A percentile compares a stretch with the other conserved stretches of the same genome.
Conservation (phyloP, 2,888 invertebrate genomes). For the Clunio marinus region DNA sequence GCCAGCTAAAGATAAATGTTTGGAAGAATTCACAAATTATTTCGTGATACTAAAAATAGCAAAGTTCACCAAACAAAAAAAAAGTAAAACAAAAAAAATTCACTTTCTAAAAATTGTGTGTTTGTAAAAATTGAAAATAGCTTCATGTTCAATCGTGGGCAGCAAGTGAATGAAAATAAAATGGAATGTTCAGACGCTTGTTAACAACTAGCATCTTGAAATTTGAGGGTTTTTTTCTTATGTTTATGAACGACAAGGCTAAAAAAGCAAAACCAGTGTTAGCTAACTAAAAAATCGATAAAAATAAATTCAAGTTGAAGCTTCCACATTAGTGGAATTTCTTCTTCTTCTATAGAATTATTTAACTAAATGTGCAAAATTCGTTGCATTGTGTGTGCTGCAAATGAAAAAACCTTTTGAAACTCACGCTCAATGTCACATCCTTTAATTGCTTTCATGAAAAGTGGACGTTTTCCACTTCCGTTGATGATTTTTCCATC, state of each 20-base stretch:
- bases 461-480: slow-evolving; percentile 60
- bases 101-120: too few relatives aligned
- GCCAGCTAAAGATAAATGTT: slow-evolving; percentile 61
- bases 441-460: slow-evolving; percentile 71
- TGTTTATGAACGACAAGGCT: too few relatives aligned
- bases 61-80: slow-evolving; percentile 29
- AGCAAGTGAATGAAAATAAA: not conserved
- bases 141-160: not conserved
- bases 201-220: not conserved
- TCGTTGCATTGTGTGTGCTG: too few relatives aligned
- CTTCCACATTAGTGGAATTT: too few relatives aligned
- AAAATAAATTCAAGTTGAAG: too few relatives aligned
- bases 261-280: too few relatives aligned
- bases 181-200: not conserved
- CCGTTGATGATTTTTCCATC: slow-evolving; percentile 43
- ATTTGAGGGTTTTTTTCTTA: too few relatives aligned
- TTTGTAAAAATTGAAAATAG: not conserved
- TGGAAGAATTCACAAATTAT: not conserved
- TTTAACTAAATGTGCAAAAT: too few relatives aligned
- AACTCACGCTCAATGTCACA: slow-evolving; percentile 78
- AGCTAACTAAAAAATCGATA: too few relatives aligned
- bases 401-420: too few relatives aligned
- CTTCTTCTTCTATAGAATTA: too few relatives aligned
- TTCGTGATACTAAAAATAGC: slow-evolving; percentile 1
- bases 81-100: too few relatives aligned